A percentile compares a stretch with the other conserved stretches of the same genome.
These are phyloP conservation scores for Opisthograptis luteolata DNA, from an alignment of 2,888 invertebrate species.

Conservation along the genomic window DNA sequence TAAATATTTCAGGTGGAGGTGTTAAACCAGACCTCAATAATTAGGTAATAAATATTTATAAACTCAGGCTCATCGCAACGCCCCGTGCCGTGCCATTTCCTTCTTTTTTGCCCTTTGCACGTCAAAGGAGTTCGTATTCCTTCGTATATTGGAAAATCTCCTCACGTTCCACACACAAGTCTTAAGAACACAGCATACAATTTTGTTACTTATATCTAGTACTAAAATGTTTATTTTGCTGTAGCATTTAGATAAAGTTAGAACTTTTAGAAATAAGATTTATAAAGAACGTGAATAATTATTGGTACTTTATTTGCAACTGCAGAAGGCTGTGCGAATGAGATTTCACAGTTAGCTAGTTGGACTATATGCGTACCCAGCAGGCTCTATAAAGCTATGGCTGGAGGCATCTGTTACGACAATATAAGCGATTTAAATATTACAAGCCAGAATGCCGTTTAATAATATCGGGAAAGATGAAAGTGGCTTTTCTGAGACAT, in stretches of 20 bases:
- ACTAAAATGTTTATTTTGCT: conserved; percentile 34
- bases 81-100: conserved; percentile 48
- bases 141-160: conserved; percentile 39
- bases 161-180: conserved; percentile 25
- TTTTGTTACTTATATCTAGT: conserved; percentile 16
- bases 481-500: conserved; percentile 26
- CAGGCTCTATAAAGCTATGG: conserved; percentile 51
- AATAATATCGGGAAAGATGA: conserved; percentile 31
- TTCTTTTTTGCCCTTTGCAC: conserved; percentile 56
- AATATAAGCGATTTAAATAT: conserved; percentile 58
- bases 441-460: conserved; percentile 47
- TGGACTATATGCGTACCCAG: conserved; percentile 40
- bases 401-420: conserved; percentile 48
- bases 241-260: conserved; percentile 18
- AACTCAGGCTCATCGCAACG: conserved; percentile 64
- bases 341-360: conserved; percentile 60
- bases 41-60: conserved; percentile 82
- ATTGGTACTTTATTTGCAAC: conserved; percentile 63
- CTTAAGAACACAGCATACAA: conserved; percentile 13
- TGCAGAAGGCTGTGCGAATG: conserved; percentile 55
- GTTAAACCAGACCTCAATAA: conserved; percentile 69
- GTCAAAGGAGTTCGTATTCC: conserved; percentile 55
- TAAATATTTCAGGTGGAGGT: conserved; percentile 60
- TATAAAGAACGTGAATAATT: conserved; percentile 61
- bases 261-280: conserved; percentile 23